A percentile compares a stretch with the other conserved stretches of the same genome.
Conservation (phyloP, 2,113 vertebrate genomes). For the Dipodomys spectabilis region DNA sequence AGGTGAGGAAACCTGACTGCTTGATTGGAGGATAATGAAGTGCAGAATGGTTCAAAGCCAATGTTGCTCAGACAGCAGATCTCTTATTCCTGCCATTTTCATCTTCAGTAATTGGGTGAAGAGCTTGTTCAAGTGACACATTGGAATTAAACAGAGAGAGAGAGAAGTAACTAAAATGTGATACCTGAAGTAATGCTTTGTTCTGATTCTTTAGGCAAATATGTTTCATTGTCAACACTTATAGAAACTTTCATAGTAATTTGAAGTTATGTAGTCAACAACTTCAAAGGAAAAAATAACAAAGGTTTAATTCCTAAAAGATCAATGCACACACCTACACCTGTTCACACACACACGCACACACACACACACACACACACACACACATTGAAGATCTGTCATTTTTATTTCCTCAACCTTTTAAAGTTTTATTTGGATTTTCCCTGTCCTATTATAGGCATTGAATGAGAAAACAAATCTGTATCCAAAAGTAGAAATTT, state of each 20-base stretch:
- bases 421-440: not conserved
- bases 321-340: not conserved
- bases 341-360: rapidly evolving
- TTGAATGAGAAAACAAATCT: not conserved
- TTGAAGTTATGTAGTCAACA: not conserved
- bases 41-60: conserved; percentile 87
- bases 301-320: not conserved
- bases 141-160: conserved; percentile 69
- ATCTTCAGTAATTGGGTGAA: conserved; percentile 78
- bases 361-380: not conserved
- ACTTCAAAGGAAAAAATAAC: conserved; percentile 28
- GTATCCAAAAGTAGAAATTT: not conserved
- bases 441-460: not conserved
- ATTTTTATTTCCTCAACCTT: not conserved
- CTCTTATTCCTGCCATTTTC: conserved; percentile 72
- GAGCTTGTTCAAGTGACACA: conserved; percentile 71
- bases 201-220: not conserved
- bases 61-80: conserved; percentile 66
- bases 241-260: not conserved
- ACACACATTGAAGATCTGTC: not conserved
- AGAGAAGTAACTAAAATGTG: conserved; percentile 54
- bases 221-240: not conserved
- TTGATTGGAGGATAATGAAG: conserved; percentile 88
- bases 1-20: conserved; percentile 88
- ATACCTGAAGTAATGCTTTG: conserved; percentile 24